Conservation (phyloP, 2,888 invertebrate species). For the Neoitamus cyanurus region DNA sequence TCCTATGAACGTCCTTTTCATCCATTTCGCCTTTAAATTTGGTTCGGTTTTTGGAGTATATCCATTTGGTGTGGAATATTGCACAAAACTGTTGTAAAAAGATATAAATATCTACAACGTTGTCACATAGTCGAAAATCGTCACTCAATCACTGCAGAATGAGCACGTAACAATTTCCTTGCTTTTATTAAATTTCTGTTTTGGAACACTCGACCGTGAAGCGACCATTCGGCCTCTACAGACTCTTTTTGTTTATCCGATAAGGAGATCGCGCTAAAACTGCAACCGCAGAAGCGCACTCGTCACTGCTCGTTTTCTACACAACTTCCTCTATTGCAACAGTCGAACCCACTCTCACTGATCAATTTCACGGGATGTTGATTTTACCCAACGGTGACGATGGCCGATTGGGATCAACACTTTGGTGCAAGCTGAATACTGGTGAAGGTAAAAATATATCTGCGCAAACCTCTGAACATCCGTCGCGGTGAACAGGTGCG, state of each 20-base stretch:
- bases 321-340: conserved; percentile 21
- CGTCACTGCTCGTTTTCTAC: background rate
- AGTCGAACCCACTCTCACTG: conserved; percentile 41
- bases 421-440: background rate
- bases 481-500: conserved; percentile 47
- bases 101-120: background rate
- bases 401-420: background rate
- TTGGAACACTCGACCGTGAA: conserved; percentile 25
- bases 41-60: background rate
- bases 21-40: background rate
- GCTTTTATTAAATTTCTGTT: conserved; percentile 6
- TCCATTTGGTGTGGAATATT: conserved; percentile 12
- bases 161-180: background rate
- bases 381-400: background rate
- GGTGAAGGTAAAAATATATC: background rate
- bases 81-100: background rate
- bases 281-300: background rate
- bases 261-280: conserved; percentile 5
- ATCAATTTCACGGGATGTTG: conserved; percentile 35
- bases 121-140: background rate
- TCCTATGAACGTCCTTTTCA: background rate
- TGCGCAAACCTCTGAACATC: conserved; percentile 14
- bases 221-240: background rate
- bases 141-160: background rate
- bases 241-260: background rate